Conservation (phyloP, 2,888 invertebrate species). For the Eudasyphora cyanicolor region DNA sequence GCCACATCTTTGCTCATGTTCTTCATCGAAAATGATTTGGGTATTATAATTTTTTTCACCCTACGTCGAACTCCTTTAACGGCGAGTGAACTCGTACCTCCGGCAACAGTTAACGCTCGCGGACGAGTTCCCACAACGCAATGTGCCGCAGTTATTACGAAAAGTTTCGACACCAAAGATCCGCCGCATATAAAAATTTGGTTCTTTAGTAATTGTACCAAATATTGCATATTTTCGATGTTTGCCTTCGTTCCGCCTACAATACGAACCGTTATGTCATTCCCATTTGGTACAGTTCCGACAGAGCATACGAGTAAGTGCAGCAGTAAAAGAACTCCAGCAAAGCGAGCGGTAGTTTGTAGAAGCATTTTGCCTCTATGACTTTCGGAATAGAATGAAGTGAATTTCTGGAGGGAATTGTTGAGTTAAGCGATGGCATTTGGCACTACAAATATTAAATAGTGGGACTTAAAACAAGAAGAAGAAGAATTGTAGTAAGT, state of each 20-base stretch:
- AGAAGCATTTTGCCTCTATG: too few species aligned
- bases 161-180: slow-evolving; percentile 70
- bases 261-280: slow-evolving; percentile 70
- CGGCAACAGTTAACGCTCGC: slow-evolving; percentile 44
- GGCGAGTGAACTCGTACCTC: slow-evolving; percentile 71
- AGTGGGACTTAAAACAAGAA: too few species aligned
- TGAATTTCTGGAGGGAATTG: too few species aligned
- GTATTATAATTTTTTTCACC: slow-evolving; percentile 63
- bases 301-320: too few species aligned
- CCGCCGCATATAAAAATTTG: slow-evolving; percentile 74
- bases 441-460: too few species aligned
- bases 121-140: slow-evolving; percentile 69
- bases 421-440: too few species aligned
- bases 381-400: too few species aligned
- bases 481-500: too few species aligned
- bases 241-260: slow-evolving; percentile 72
- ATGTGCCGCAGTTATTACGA: slow-evolving; percentile 75
- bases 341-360: too few species aligned
- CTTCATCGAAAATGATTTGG: slow-evolving; percentile 56
- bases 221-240: slow-evolving; percentile 70
- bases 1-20: slow-evolving; percentile 76
- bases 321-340: too few species aligned
- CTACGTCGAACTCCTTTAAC: slow-evolving; percentile 66
- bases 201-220: slow-evolving; percentile 71
- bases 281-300: too few species aligned